A percentile compares a stretch with the other conserved stretches of the same genome.
phyloP scores from a whole-genome alignment of 2,888 invertebrate species.

The Mechanitis mazaeus region DNA sequence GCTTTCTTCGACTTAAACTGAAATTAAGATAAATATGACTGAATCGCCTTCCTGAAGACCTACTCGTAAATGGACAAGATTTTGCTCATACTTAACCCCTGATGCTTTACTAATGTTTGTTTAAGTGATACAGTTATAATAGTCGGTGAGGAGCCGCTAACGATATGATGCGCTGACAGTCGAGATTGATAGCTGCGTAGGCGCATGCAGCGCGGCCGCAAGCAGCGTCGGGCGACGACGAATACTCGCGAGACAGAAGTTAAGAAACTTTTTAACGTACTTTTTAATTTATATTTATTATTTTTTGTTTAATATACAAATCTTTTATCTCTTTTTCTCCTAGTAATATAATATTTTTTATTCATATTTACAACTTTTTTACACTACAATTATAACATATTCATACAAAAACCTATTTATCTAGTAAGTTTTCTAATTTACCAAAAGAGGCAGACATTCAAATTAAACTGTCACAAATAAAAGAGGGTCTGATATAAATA shows the following conservation, averaged over 20 bases:
- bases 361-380: not conserved
- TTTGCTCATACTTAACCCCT: not conserved
- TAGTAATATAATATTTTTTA: no score
- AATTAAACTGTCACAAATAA: constrained; percentile 18
- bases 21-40: not conserved
- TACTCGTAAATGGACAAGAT: not conserved
- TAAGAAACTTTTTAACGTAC: not conserved
- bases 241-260: not conserved
- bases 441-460: constrained; percentile 13
- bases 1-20: no score
- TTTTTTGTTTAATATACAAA: no score
- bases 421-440: constrained; percentile 1
- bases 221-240: not conserved
- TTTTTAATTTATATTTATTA: no score
- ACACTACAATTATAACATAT: not conserved
- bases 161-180: constrained; percentile 25
- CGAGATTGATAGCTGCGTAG: constrained; percentile 28
- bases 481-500: constrained; percentile 12
- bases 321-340: no score
- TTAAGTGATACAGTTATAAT: constrained; percentile 5
- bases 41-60: not conserved
- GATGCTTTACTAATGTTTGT: not conserved
- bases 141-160: constrained; percentile 16
- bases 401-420: not conserved
- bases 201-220: constrained; percentile 7